These are phyloP conservation scores for Sorex fumeus DNA, from an alignment of 2,113 vertebrate genomes.

Conservation along the genomic window DNA sequence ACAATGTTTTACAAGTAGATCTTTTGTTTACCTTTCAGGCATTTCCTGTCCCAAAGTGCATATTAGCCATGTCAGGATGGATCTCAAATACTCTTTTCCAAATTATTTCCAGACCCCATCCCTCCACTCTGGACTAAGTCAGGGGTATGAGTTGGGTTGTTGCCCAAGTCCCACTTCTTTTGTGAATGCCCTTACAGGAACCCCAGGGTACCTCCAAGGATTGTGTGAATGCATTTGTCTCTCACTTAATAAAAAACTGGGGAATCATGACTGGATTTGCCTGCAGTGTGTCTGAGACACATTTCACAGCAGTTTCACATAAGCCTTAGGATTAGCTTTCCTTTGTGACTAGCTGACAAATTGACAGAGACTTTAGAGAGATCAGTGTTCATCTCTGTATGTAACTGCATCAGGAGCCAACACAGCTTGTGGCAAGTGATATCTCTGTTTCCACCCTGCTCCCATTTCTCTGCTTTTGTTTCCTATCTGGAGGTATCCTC, in stretches of 20 bases:
- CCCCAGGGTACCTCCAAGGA: not conserved
- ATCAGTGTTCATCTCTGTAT: not conserved
- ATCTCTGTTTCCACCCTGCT: too few relatives aligned
- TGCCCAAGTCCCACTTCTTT: not conserved
- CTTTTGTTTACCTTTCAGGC: not conserved
- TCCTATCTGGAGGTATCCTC: not conserved
- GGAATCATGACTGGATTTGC: not conserved
- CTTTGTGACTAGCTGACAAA: not conserved
- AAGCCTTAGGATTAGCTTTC: not conserved
- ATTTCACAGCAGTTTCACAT: not conserved
- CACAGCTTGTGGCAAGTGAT: too few relatives aligned
- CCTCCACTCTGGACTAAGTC: not conserved
- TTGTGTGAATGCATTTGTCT: not conserved
- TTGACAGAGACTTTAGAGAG: not conserved
- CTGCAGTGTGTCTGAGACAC: not conserved
- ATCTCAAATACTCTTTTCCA: not conserved
- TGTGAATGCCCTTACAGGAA: not conserved
- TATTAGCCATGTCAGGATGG: not conserved
- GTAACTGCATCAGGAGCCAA: too few relatives aligned
- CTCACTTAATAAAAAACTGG: not conserved
- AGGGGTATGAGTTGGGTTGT: not conserved
- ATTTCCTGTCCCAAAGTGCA: not conserved
- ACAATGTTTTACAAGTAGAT: not conserved
- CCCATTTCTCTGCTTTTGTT: not conserved
- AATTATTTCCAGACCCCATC: not conserved